These are phyloP conservation scores for Chrysemys picta DNA, from an alignment of 2,113 vertebrate species.

Conservation along the genomic window DNA sequence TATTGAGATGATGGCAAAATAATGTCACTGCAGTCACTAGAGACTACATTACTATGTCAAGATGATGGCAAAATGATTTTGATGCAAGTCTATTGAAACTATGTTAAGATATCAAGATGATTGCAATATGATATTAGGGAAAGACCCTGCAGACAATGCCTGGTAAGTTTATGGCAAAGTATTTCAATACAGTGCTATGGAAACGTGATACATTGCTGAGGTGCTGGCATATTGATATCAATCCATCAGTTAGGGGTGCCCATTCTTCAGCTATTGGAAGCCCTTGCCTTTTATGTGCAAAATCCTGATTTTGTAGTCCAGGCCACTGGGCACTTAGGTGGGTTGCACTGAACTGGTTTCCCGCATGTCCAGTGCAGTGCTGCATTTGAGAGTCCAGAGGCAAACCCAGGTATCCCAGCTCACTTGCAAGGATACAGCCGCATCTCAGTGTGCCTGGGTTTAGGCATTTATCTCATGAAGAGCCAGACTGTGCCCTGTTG, in stretches of 20 bases:
- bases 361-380: neutral
- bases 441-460: neutral
- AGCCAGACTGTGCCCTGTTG: neutral
- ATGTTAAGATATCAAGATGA: conserved; percentile 70
- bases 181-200: neutral
- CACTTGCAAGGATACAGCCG: neutral
- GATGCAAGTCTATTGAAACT: conserved; percentile 63
- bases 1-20: conserved; percentile 74
- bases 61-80: conserved; percentile 72
- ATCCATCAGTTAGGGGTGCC: neutral
- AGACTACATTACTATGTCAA: conserved; percentile 74
- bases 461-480: neutral
- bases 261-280: neutral
- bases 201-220: neutral
- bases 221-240: neutral
- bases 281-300: neutral
- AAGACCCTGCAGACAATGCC: conserved; percentile 14
- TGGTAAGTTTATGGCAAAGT: conserved; percentile 51
- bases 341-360: accelerated
- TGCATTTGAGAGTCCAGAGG: neutral
- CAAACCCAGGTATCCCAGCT: neutral
- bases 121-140: conserved; percentile 46
- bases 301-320: neutral
- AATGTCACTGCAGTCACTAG: conserved; percentile 71
- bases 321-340: neutral